These are phyloP conservation scores for Tokudaia muenninki DNA, from an alignment of 2,797 vertebrate species.

Conservation along the genomic window DNA sequence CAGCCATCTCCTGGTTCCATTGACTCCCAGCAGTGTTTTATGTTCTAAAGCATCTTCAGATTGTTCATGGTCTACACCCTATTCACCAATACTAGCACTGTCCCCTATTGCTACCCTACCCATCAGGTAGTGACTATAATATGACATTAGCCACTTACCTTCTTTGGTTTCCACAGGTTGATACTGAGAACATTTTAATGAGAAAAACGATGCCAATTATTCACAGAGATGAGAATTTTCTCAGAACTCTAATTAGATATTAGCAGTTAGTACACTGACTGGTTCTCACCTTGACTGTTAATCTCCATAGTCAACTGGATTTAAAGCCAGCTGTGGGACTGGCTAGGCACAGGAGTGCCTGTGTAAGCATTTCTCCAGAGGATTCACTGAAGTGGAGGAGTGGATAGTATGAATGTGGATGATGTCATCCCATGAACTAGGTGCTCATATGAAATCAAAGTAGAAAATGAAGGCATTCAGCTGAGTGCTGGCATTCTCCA, in stretches of 20 bases:
- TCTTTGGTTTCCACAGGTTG: neutral
- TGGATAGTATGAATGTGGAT: too few species aligned
- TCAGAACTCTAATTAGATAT: neutral
- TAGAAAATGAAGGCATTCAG: neutral
- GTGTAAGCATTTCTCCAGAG: neutral
- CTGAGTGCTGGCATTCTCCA: neutral
- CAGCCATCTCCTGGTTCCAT: neutral
- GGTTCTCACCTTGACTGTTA: neutral
- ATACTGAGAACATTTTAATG: neutral
- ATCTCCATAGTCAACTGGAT: neutral
- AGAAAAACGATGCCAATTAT: neutral
- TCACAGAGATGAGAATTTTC: neutral
- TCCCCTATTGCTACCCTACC: neutral
- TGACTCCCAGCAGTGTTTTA: neutral
- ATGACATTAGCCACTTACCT: neutral
- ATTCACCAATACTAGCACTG: neutral
- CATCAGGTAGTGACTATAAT: too few species aligned
- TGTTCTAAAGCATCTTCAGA: neutral
- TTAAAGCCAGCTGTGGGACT: neutral
- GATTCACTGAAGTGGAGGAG: neutral
- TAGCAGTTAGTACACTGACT: neutral
- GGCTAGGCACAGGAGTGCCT: neutral
- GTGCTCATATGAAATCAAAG: neutral
- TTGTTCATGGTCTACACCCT: too few species aligned
- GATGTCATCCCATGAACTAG: neutral